Evolutionary conservation across 2,888 invertebrate genomes (phyloP).

Genomic region (Pteria penguin): DNA sequence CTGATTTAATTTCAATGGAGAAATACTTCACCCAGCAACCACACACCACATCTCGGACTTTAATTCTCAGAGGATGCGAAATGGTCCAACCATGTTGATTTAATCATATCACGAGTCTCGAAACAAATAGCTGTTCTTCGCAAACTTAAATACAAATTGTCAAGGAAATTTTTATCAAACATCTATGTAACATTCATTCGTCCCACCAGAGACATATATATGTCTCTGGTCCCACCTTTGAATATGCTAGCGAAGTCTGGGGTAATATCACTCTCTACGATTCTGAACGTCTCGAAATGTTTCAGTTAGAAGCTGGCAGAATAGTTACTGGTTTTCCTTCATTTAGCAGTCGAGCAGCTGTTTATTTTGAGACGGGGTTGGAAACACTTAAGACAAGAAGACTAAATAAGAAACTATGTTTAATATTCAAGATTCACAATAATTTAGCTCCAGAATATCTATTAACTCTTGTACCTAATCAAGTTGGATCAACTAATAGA

Average conservation of each 20-base stretch:
- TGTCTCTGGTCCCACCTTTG: too few species aligned
- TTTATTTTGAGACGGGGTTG: not conserved
- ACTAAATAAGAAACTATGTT: not conserved
- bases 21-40: too few species aligned
- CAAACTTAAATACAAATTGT: not conserved
- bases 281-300: not conserved
- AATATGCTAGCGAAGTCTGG: not conserved
- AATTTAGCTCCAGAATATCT: not conserved
- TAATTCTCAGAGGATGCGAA: not conserved
- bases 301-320: not conserved
- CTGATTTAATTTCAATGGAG: too few species aligned
- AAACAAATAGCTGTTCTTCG: not conserved
- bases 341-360: not conserved
- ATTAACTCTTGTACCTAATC: not conserved
- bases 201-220: too few species aligned
- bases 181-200: not conserved
- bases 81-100: not conserved
- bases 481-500: not conserved
- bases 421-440: not conserved
- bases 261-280: not conserved
- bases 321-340: too few species aligned
- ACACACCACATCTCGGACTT: too few species aligned
- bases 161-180: not conserved
- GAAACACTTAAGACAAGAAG: not conserved
- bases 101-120: not conserved